Percentiles rank a stretch among this genome's conserved stretches.
These are phyloP conservation scores for Onchidella celtica DNA, from an alignment of 2,888 invertebrate genomes.

Conservation along the genomic window DNA sequence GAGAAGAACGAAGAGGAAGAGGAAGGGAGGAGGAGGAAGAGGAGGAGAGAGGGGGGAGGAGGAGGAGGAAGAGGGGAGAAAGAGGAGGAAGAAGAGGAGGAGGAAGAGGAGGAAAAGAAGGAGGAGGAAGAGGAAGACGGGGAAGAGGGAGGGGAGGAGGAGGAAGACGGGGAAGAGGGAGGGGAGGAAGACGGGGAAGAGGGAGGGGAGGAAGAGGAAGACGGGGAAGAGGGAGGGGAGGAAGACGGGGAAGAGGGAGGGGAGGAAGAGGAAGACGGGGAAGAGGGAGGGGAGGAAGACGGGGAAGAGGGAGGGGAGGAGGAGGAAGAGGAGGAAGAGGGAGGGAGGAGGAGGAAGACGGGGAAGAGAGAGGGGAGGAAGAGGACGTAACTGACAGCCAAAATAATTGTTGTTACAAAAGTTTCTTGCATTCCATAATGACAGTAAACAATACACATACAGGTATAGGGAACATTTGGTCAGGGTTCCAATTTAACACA, in stretches of 20 bases:
- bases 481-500: too few species aligned
- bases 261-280: background rate
- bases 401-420: too few species aligned
- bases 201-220: background rate
- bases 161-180: background rate
- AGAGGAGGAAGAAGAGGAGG: too few species aligned
- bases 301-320: background rate
- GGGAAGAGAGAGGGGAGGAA: background rate
- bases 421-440: too few species aligned
- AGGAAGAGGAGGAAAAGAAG: too few species aligned
- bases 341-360: background rate
- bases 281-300: background rate
- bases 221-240: background rate
- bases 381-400: too few species aligned
- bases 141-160: background rate
- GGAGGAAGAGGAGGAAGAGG: background rate
- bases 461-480: too few species aligned
- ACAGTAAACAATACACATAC: too few species aligned
- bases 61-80: too few species aligned
- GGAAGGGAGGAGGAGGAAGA: background rate
- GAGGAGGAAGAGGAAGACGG: background rate
- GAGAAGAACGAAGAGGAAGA: background rate
- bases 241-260: background rate
- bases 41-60: too few species aligned
- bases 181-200: background rate